These are phyloP conservation scores for Leiothrix lutea DNA, from an alignment of 2,113 vertebrate genomes.

Conservation along the genomic window DNA sequence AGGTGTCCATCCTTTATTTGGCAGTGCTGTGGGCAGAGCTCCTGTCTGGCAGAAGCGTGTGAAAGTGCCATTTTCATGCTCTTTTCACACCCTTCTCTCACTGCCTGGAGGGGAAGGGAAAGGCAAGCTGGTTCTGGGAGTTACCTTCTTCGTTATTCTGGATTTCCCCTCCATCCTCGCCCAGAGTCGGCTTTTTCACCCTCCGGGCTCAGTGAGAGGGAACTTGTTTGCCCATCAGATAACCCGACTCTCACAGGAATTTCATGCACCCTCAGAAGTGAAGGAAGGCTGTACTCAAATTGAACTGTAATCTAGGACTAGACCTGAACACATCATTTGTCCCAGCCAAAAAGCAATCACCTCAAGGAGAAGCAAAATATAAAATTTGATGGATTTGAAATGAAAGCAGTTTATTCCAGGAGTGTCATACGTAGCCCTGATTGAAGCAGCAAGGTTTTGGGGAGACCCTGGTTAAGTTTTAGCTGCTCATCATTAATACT, in stretches of 20 bases:
- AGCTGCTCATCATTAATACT: background rate
- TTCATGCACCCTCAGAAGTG: background rate
- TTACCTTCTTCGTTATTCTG: background rate
- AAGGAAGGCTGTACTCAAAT: background rate
- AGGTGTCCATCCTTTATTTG: background rate
- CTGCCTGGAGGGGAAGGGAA: background rate
- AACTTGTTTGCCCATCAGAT: background rate
- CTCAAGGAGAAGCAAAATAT: slow-evolving; percentile 2
- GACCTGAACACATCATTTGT: background rate
- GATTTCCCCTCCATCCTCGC: background rate
- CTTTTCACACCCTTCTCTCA: background rate
- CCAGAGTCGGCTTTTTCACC: background rate
- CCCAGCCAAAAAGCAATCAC: background rate
- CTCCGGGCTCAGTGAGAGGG: background rate
- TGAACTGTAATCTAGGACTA: background rate
- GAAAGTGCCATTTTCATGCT: background rate
- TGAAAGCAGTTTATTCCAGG: background rate
- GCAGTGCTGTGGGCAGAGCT: background rate
- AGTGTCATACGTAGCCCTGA: background rate
- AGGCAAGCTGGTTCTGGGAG: background rate
- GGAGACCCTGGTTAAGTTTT: background rate
- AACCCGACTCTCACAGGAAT: background rate
- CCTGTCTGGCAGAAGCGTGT: accelerated
- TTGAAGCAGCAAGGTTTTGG: background rate
- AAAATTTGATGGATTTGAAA: slow-evolving; percentile 24